Evolutionary conservation across 2,888 invertebrate species (phyloP).

Genomic region (Parnassius mnemosyne): DNA sequence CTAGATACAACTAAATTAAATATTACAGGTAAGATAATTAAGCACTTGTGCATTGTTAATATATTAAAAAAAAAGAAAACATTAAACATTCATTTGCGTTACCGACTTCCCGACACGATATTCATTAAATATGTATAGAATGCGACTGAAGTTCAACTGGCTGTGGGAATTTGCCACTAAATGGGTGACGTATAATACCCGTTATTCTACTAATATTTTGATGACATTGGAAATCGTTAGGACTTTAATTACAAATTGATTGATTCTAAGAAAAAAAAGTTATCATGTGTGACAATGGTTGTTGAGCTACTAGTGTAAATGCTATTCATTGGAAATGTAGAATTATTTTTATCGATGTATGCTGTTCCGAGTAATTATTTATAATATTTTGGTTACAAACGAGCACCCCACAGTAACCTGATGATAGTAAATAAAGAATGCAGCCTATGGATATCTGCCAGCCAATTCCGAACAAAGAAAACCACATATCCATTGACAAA

Average conservation of each 20-base stretch:
- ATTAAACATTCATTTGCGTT: neutral
- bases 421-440: no score
- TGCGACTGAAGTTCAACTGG: constrained; percentile 28
- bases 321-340: neutral
- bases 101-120: neutral
- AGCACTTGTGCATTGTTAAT: neutral
- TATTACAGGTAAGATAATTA: constrained; percentile 2
- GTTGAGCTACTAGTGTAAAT: neutral
- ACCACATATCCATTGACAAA: no score
- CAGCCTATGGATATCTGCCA: no score
- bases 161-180: constrained; percentile 54
- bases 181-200: constrained; percentile 38
- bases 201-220: constrained; percentile 20
- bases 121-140: constrained; percentile 11
- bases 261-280: constrained; percentile 5
- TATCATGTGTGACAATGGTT: constrained; percentile 17
- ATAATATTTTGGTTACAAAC: no score
- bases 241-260: constrained; percentile 14
- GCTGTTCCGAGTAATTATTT: no score
- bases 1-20: constrained; percentile 3
- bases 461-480: no score
- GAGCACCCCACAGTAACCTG: no score
- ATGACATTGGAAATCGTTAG: constrained; percentile 12
- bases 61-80: neutral
- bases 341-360: no score